Percentiles rank a stretch among this genome's conserved stretches.
Evolutionary conservation across 2,797 vertebrate species (phyloP).

Genomic region (Tokudaia tokunoshimensis): DNA sequence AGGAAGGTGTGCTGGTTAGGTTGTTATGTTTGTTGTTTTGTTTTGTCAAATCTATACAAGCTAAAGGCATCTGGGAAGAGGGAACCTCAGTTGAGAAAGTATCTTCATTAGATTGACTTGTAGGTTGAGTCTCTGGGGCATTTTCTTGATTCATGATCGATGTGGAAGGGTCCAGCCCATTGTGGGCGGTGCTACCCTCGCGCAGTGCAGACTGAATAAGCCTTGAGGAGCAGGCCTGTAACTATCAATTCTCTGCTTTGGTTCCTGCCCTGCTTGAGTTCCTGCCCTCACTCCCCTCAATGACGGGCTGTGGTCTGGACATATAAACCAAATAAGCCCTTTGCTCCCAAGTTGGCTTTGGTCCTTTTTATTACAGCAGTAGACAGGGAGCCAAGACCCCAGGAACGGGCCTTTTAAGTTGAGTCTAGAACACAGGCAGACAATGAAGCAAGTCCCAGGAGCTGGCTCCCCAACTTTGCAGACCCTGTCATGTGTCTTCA

Average conservation of each 20-base stretch:
- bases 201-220: background rate
- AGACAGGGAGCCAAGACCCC: background rate
- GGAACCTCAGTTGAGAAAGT: background rate
- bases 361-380: background rate
- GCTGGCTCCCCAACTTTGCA: conserved; percentile 6
- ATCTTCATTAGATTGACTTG: too few relatives aligned
- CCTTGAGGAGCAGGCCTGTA: background rate
- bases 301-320: background rate
- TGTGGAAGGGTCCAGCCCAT: background rate
- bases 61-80: background rate
- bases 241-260: background rate
- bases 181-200: background rate
- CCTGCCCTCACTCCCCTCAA: background rate
- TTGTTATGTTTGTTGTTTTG: background rate
- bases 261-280: background rate
- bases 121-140: background rate
- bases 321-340: background rate
- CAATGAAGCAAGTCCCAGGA: background rate
- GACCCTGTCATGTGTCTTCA: background rate
- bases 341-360: background rate
- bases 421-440: background rate
- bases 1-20: background rate
- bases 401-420: background rate
- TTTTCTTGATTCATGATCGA: background rate
- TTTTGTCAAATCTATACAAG: background rate